Evolutionary conservation across 2,113 vertebrate genomes (phyloP), one percentile per base, ranked within the genome.

Genomic region (Psittacara wagleri): DNA sequence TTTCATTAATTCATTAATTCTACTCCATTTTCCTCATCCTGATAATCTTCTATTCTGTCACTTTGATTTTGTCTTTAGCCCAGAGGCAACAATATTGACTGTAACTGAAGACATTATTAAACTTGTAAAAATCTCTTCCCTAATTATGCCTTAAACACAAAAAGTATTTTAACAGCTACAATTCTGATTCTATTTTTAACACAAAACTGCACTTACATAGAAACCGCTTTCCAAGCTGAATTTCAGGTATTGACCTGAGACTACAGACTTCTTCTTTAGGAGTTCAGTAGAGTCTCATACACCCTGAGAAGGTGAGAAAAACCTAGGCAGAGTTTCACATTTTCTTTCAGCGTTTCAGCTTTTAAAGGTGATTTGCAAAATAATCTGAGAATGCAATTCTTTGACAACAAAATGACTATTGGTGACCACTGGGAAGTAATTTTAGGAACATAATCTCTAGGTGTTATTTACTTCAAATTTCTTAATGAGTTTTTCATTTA

Each of bases 1-100:
- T 27, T 64, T 85, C 72, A 77, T 63, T 83, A 90, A 95, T 83
- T 90, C 76, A 94, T 88, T 81, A 92, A 86, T 94, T 92, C 91
- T 68, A 46, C 59, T 88, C 35, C 43, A 74, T 85, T 88, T 90
- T 77, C 78, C 37, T 80, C 41, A 77, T 86, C 49, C 55, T 83
- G 46, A 61, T 83, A 67, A 78, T 93, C 39, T 92, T 89, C 44
- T 83, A 1, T 67, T 55, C 51, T 80, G 46, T 72, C 55, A 55
- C 88, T 96, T 90, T 63, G 83, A 79, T 90, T 94, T 83, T 17
- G 2, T 63, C 83, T 82, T 91, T 63, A 90, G 49, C 37, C 57
- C 33, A 22, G 68, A 92, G 57, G 54, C 59, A 83, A 83, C 19
- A 48, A 46, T 90, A 94, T 77, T 74, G 79, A 85, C 75, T 79